Conservation (phyloP, 1,140 invertebrate species). For the Tenebrio molitor region DNA sequence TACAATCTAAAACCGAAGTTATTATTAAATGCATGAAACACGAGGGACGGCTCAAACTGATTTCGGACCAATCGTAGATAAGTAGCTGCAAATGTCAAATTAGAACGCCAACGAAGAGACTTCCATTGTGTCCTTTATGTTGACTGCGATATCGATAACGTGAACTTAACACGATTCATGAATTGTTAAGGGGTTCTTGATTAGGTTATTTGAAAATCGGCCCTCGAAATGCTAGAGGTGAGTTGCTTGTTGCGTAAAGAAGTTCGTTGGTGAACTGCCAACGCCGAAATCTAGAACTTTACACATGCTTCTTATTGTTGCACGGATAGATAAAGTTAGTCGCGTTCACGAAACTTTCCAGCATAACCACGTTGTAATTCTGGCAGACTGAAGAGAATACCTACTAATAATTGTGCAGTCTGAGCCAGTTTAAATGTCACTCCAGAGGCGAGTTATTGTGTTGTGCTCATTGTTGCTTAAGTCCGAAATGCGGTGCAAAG, state of each 20-base stretch:
- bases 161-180: constrained; percentile 24
- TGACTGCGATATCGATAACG: constrained; percentile 17
- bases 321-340: background rate
- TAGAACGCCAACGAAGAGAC: constrained; percentile 4
- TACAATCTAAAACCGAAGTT: background rate
- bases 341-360: background rate
- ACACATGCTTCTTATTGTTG: no score
- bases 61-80: constrained; percentile 19
- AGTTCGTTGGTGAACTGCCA: background rate
- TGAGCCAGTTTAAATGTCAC: constrained; percentile 23
- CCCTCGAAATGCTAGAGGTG: background rate
- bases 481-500: constrained; percentile 12
- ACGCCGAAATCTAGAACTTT: no score
- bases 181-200: background rate
- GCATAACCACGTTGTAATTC: background rate
- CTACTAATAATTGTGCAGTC: constrained; percentile 24
- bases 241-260: background rate
- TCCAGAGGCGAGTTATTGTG: constrained; percentile 8
- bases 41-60: constrained; percentile 10
- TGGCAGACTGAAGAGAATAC: background rate
- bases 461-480: background rate
- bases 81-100: constrained; percentile 10
- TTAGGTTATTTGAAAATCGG: background rate
- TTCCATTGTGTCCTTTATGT: constrained; percentile 9
- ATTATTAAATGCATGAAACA: constrained; percentile 9